Evolutionary conservation across 2,888 invertebrate species (phyloP), one percentile per base, ranked within the genome.

Genomic region (Eilema depressum): DNA sequence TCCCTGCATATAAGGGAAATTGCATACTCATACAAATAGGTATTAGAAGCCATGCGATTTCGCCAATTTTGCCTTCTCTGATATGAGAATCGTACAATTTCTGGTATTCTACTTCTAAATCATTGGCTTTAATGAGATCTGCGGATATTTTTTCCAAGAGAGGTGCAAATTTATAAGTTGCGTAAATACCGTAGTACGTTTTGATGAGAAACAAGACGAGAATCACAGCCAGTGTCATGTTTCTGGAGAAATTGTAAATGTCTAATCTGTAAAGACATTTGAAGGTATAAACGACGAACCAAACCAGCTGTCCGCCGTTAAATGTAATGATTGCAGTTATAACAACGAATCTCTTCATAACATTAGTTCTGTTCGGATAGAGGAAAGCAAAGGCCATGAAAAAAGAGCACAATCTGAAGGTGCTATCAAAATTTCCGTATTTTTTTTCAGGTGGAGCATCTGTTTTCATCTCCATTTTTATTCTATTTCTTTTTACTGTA

Each of bases 191-290:
- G 69, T 92, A 91, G 63, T 89, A 87, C 0, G 86, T 86, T 88
- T 93, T 93, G n/a, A 91, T 85, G 33, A 92, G 86, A 69, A 90
- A 93, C 2, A 93, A 77, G 11, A 83, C n/a, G 0, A 89, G 74
- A 4, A 92, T 73, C 1, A 92, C 76, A 0, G 83, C 86, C 47
- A 92, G 74, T 3, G 92, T 87, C 74, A 92, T 81, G 71, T 92
- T 90, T 66, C 91, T 85, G 11, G 90, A 80, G 3, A 92, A 84
- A 71, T 92, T 93, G 61, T 83, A 87, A 65, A 91, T 77, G 66
- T 93, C 91, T n/a, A 83, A 63, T 12, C 66, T 83, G 47, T 81
- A 80, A 0, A 91, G 71, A 69, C 90, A 90, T 77, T 87, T 88
- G 14, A 79, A 81, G 5, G 89, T 83, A 73, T 92, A 92, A 8